A percentile compares a stretch with the other conserved stretches of the same genome.
Evolutionary conservation across 2,113 vertebrate genomes (phyloP).

Genomic region (Pituophis catenifer): DNA sequence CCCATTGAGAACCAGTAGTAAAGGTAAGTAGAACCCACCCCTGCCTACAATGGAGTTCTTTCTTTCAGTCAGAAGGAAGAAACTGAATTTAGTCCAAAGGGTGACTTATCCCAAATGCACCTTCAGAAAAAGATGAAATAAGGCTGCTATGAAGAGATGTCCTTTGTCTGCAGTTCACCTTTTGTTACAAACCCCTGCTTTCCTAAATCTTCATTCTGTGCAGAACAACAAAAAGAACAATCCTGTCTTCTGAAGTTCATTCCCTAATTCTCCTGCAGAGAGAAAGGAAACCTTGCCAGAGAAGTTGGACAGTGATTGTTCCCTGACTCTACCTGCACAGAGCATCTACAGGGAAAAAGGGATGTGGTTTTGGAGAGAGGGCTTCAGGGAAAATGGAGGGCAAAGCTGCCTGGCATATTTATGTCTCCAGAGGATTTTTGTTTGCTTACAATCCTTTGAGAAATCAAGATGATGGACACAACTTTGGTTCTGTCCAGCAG

Average conservation of each 20-base stretch:
- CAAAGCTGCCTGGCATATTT: neutral
- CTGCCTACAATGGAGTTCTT: neutral
- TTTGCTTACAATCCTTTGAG: neutral
- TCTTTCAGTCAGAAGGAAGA: neutral
- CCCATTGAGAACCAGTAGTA: too few relatives aligned
- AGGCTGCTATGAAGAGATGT: neutral
- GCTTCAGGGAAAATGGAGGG: neutral
- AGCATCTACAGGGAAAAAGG: neutral
- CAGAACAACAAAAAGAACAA: neutral
- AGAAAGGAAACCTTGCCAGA: neutral
- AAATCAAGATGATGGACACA: neutral
- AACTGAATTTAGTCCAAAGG: neutral
- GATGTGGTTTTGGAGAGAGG: neutral
- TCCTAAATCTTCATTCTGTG: neutral
- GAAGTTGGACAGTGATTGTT: neutral
- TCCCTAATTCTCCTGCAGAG: neutral
- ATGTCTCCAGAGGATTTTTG: neutral
- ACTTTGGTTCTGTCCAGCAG: neutral
- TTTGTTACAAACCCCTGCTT: neutral
- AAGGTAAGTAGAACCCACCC: too few relatives aligned
- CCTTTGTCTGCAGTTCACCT: neutral
- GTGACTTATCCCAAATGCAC: neutral
- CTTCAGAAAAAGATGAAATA: neutral
- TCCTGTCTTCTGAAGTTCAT: neutral
- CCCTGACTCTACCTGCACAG: neutral